A percentile compares a stretch with the other conserved stretches of the same genome.
These are phyloP conservation scores for Hydrozoanthus tunicans DNA, from an alignment of 64 coral and sea anemone genomes.

Conservation along the genomic window DNA sequence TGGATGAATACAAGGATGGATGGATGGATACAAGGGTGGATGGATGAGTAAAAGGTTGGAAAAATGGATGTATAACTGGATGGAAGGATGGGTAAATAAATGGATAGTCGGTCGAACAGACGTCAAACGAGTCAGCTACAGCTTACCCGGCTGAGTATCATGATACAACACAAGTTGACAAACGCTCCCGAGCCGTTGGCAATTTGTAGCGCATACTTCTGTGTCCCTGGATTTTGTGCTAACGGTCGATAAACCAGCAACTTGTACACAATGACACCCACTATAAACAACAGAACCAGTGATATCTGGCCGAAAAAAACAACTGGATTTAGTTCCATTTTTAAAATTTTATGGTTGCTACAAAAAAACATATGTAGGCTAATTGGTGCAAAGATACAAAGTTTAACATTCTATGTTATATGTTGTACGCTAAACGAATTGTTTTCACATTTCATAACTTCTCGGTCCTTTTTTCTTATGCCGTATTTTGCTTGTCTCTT, in stretches of 20 bases:
- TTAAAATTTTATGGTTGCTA: not conserved
- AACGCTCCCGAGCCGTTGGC: constrained; percentile 93
- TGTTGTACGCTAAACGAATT: no score
- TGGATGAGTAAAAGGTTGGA: not conserved
- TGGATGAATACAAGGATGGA: no score
- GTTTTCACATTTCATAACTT: no score
- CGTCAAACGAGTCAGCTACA: not conserved
- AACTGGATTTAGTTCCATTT: not conserved
- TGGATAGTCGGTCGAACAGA: not conserved
- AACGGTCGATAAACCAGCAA: constrained; percentile 94
- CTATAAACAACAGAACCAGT: constrained; percentile 96
- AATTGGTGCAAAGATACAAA: no score
- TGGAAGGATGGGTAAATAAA: not conserved
- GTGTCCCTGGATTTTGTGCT: constrained; percentile 78
- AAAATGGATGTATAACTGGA: not conserved
- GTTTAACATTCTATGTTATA: no score
- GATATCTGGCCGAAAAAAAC: constrained; percentile 67
- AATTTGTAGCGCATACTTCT: constrained; percentile 90
- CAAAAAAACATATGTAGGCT: no score
- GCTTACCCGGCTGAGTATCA: constrained; percentile 98
- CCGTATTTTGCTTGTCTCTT: no score
- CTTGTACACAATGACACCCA: constrained; percentile 98
- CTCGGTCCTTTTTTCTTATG: no score
- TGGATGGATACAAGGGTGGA: not conserved
- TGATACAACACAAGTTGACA: constrained; percentile 97